Conservation (phyloP, 2,797 vertebrate genomes). For the Antrozous pallidus region DNA sequence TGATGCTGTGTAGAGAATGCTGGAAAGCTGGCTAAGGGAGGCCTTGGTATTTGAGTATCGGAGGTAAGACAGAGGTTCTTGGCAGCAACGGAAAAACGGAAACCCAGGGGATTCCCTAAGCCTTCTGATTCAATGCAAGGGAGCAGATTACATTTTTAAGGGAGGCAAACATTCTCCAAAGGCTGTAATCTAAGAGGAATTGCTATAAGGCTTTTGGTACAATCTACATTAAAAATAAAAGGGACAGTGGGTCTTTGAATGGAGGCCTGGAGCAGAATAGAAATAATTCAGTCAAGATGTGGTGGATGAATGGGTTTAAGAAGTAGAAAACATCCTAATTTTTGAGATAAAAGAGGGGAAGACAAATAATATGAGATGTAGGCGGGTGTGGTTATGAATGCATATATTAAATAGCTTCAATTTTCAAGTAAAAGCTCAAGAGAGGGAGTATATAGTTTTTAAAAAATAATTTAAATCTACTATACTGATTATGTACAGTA, state of each 20-base stretch:
- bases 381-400: neutral
- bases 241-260: neutral
- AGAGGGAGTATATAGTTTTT: neutral
- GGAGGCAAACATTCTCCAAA: neutral
- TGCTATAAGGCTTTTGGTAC: neutral
- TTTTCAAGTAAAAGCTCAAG: slow-evolving; percentile 32
- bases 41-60: neutral
- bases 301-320: neutral
- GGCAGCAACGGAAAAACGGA: neutral
- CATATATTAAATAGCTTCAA: neutral
- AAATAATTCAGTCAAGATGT: neutral
- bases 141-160: neutral
- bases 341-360: neutral
- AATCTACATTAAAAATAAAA: neutral
- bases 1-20: neutral
- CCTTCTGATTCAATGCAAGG: neutral
- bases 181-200: neutral
- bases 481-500: neutral
- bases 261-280: neutral
- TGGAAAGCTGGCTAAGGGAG: neutral
- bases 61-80: neutral
- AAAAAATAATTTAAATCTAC: slow-evolving; percentile 13
- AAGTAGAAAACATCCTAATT: neutral
- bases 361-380: neutral
- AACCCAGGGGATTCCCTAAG: neutral